A percentile compares a stretch with the other conserved stretches of the same genome.
Evolutionary conservation across 1,140 invertebrate species (phyloP).

Genomic region (Gryllus bimaculatus): DNA sequence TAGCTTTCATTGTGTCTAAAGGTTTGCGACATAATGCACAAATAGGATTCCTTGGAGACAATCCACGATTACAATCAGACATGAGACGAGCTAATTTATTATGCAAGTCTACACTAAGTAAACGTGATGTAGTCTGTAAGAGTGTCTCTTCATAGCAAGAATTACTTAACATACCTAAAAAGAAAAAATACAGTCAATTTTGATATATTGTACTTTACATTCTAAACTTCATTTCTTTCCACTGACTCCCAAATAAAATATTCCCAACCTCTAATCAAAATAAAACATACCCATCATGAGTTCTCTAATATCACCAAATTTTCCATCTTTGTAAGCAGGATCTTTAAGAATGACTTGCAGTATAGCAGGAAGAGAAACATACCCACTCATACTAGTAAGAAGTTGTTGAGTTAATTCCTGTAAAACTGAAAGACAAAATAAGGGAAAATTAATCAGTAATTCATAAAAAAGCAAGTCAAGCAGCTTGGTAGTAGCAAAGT

Average conservation of each 20-base stretch:
- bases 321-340: slow-evolving; percentile 41
- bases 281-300: slow-evolving; percentile 27
- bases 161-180: slow-evolving; percentile 43
- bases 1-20: neutral
- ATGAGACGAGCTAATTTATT: slow-evolving; percentile 20
- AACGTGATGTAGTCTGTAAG: slow-evolving; percentile 26
- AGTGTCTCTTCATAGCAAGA: slow-evolving; percentile 44
- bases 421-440: slow-evolving; percentile 23
- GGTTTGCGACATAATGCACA: slow-evolving; percentile 16
- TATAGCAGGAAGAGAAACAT: slow-evolving; percentile 45
- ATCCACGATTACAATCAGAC: slow-evolving; percentile 1
- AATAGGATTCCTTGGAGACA: slow-evolving; percentile 7
- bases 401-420: slow-evolving; percentile 42
- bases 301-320: slow-evolving; percentile 46
- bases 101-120: slow-evolving; percentile 28
- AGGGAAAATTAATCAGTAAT: too few species aligned
- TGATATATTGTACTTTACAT: neutral
- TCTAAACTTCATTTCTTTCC: neutral
- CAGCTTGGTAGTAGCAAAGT: too few species aligned
- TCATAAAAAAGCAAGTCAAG: too few species aligned
- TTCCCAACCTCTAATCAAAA: neutral
- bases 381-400: slow-evolving; percentile 48
- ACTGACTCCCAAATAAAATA: neutral
- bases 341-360: slow-evolving; percentile 43
- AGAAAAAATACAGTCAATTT: slow-evolving; percentile 9